These are phyloP conservation scores for Tachina lurida DNA, from an alignment of 2,888 invertebrate genomes.

Conservation along the genomic window DNA sequence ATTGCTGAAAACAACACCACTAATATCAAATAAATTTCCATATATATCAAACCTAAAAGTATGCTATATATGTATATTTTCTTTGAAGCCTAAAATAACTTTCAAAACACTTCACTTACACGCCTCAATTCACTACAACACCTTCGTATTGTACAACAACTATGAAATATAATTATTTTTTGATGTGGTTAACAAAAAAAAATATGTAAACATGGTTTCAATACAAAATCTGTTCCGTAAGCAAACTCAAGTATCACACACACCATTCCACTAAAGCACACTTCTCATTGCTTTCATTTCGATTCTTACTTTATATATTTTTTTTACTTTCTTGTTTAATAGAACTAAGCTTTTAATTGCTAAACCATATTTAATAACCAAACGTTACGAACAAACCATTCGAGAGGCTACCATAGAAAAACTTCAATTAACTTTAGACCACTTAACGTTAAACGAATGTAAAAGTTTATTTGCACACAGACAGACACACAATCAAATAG, in stretches of 20 bases:
- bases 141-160: not conserved
- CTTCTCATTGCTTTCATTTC: not conserved
- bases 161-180: constrained; percentile 32
- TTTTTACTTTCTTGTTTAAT: constrained; percentile 39
- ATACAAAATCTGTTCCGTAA: constrained; percentile 9
- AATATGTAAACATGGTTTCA: constrained; percentile 9
- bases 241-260: constrained; percentile 30
- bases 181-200: not conserved
- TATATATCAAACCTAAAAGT: not conserved
- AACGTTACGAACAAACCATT: constrained; percentile 42
- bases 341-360: constrained; percentile 64
- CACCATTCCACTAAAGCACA: not conserved
- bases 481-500: not conserved
- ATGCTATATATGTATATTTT: not conserved
- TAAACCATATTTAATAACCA: constrained; percentile 67
- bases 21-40: not conserved
- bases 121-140: constrained; percentile 41
- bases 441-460: constrained; percentile 62
- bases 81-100: not conserved
- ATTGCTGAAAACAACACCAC: no score
- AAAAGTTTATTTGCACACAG: not conserved
- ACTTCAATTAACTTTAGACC: constrained; percentile 69
- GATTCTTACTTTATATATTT: not conserved
- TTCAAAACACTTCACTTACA: not conserved
- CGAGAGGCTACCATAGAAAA: constrained; percentile 49